phyloP scores from a whole-genome alignment of 2,113 vertebrate genomes.

The Burhinus bistriatus region DNA sequence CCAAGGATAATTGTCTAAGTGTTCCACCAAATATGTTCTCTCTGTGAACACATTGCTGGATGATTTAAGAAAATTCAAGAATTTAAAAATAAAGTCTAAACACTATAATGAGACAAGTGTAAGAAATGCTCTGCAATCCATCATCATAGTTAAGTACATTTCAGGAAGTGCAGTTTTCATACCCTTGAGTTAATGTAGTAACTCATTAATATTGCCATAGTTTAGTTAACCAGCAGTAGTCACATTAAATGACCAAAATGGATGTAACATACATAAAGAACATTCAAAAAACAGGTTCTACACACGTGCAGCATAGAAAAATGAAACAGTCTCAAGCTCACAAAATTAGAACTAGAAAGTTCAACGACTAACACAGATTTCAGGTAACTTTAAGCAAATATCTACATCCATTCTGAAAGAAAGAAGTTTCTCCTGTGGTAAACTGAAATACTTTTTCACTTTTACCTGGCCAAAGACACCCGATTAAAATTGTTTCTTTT shows the following conservation, averaged over 20 bases:
- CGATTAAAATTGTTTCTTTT: background rate
- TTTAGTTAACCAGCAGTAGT: background rate
- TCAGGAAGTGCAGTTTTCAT: conserved; percentile 63
- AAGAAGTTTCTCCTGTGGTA: conserved; percentile 54
- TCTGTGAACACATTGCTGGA: background rate
- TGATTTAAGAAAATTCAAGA: background rate
- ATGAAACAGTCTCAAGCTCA: conserved; percentile 33
- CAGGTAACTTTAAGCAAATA: conserved; percentile 56
- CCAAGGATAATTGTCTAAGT: background rate
- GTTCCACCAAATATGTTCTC: background rate
- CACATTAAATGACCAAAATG: conserved; percentile 22
- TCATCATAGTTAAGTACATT: conserved; percentile 37
- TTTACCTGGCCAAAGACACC: background rate
- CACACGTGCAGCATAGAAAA: conserved; percentile 61
- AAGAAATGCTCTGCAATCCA: conserved; percentile 48
- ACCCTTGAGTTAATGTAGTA: conserved; percentile 14
- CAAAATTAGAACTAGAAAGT: conserved; percentile 44
- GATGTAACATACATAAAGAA: conserved; percentile 46
- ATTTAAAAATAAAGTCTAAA: background rate
- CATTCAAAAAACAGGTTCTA: conserved; percentile 46
- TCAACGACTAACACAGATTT: conserved; percentile 25
- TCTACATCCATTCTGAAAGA: conserved; percentile 64
- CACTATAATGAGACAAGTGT: background rate
- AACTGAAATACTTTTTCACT: conserved; percentile 33
- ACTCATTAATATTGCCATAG: conserved; percentile 3